phyloP scores from a whole-genome alignment of 2,888 invertebrate species.

The Tanytarsus gracilentus region DNA sequence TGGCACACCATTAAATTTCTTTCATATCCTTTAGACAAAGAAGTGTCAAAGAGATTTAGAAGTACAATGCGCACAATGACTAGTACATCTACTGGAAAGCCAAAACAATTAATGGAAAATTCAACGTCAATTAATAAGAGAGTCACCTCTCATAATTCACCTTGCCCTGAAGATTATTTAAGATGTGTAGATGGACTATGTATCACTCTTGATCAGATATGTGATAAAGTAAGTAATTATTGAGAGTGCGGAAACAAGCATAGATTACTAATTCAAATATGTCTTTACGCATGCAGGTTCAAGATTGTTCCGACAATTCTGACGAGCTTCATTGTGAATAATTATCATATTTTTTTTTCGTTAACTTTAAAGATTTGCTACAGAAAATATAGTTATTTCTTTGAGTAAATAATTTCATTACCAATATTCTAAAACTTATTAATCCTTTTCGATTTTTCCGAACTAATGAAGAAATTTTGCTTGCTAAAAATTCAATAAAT shows the following conservation, averaged over 20 bases:
- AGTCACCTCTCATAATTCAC: conserved; percentile 42
- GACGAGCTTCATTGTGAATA: conserved; percentile 28
- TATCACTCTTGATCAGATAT: conserved; percentile 53
- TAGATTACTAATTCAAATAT: background rate
- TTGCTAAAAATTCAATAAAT: too few relatives aligned
- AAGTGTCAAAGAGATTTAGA: conserved; percentile 39
- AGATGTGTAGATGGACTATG: conserved; percentile 57
- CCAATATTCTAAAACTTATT: too few relatives aligned
- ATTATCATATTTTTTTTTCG: background rate
- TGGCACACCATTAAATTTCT: background rate
- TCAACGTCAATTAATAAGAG: conserved; percentile 28
- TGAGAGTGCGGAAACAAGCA: background rate
- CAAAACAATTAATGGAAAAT: conserved; percentile 19
- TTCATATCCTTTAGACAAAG: background rate
- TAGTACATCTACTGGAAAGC: conserved; percentile 23
- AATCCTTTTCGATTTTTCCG: too few relatives aligned
- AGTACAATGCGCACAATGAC: conserved; percentile 8
- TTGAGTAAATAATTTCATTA: too few relatives aligned
- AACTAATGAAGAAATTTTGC: too few relatives aligned
- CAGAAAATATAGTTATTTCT: too few relatives aligned
- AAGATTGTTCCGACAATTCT: conserved; percentile 23
- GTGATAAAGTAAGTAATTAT: conserved; percentile 44
- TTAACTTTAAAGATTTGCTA: background rate
- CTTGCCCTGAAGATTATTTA: conserved; percentile 49
- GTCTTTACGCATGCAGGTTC: conserved; percentile 13